These are phyloP conservation scores for Mythimna vitellina DNA, from an alignment of 2,888 invertebrate genomes.

Conservation along the genomic window DNA sequence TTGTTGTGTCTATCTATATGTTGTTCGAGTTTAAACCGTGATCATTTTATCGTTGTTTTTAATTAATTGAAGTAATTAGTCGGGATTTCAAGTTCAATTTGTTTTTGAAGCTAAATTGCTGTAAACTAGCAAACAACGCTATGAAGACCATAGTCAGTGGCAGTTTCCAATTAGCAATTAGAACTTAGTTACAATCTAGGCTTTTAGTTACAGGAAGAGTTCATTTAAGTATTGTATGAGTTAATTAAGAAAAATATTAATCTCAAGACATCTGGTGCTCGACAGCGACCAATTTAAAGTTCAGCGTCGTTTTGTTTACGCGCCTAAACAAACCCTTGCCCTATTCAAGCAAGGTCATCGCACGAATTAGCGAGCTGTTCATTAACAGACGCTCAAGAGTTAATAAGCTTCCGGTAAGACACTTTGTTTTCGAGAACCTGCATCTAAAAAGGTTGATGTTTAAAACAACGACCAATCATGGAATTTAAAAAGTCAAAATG, in stretches of 20 bases:
- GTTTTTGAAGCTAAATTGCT: slow-evolving; percentile 16
- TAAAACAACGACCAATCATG: slow-evolving; percentile 7
- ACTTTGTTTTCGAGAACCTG: slow-evolving; percentile 6
- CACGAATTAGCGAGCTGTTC: slow-evolving; percentile 34
- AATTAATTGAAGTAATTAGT: neutral
- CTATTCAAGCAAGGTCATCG: slow-evolving; percentile 44
- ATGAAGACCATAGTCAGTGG: slow-evolving; percentile 46
- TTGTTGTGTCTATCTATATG: slow-evolving; percentile 4
- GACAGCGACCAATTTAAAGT: slow-evolving; percentile 5
- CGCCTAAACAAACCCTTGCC: slow-evolving; percentile 37
- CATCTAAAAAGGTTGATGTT: slow-evolving; percentile 5
- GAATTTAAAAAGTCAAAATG: slow-evolving; percentile 4
- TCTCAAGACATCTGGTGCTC: neutral
- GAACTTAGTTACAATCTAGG: neutral
- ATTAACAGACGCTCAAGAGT: slow-evolving; percentile 40
- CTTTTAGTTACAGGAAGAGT: neutral
- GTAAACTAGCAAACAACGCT: slow-evolving; percentile 39
- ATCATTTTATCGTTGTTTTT: slow-evolving; percentile 14
- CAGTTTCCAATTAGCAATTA: slow-evolving; percentile 29
- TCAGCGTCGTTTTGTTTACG: slow-evolving; percentile 21
- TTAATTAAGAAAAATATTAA: neutral
- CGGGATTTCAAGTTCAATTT: neutral
- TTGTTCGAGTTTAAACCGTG: neutral
- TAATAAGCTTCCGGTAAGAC: slow-evolving; percentile 33
- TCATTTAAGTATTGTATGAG: neutral